Evolutionary conservation across 2,797 vertebrate genomes (phyloP), one percentile per base, ranked within the genome.

Genomic region (Tenualosa thibaudeaui): DNA sequence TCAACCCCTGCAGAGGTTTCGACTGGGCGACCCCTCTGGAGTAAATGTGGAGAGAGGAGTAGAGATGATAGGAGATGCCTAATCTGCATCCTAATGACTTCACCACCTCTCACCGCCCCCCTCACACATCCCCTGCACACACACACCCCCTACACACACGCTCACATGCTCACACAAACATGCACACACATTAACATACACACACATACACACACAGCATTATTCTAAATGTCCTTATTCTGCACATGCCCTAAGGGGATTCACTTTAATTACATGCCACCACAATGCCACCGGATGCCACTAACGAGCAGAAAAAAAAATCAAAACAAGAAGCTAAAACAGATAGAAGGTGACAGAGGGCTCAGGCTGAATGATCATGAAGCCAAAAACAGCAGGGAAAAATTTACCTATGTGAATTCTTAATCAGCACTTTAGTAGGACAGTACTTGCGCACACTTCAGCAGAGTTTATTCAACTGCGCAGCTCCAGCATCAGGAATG

Each of bases 31-130:
- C 58, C 58, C 58, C 58, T 24, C 58, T 24, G 71, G 26, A 71
- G 65, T 71, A 71, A 37, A 71, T 71, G 65, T 12, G 65, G 15
- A 71, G 65, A 71, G 71, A 22, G 15, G 40, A 46, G 71, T 78
- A 17, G 17, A 22, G 37, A 78, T 17, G 40, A 22, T 43, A 46
- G 37, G 19, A 22, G 40, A 78, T 78, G 37, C 68, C 37, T 75
- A 40, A 75, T 40, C 68, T 75, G 68, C 37, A 43, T 43, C 37
- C 37, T 12, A 78, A 43, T 19, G 71, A 78, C 68, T 40, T 75
- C 68, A 40, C 17, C 31, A 75, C 68, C 68, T 75, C 71, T 7
- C 17, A 46, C 58, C 58, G 17, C 54, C 58, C 22, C 31, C 58
- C 58, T 8, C n/a, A 60, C 22, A 22, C 22, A 22, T 22, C 58